phyloP scores from a whole-genome alignment of 2,888 invertebrate species.

The Chymomyza fuscimana region DNA sequence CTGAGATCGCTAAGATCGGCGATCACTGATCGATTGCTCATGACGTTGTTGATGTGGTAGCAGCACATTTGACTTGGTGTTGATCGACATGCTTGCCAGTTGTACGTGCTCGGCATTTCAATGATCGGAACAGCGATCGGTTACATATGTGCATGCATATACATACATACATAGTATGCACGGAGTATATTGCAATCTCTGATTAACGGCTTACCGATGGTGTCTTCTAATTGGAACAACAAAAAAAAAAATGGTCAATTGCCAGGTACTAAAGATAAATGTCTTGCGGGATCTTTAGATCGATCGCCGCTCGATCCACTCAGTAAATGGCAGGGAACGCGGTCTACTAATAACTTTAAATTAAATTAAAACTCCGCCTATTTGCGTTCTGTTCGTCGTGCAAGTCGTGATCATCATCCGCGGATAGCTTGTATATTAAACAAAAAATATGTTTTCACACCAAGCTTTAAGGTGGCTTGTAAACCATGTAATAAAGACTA shows the following conservation, averaged over 20 bases:
- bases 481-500: conserved; percentile 1
- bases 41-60: conserved; percentile 9
- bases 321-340: conserved; percentile 43
- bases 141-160: conserved; percentile 54
- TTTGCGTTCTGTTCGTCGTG: conserved; percentile 52
- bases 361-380: conserved; percentile 73
- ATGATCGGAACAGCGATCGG: conserved; percentile 47
- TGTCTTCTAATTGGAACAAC: conserved; percentile 28
- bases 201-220: conserved; percentile 19
- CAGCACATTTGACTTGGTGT: conserved; percentile 46
- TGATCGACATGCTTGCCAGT: conserved; percentile 68
- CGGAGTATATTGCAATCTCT: conserved; percentile 11
- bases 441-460: conserved; percentile 69
- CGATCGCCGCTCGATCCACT: conserved; percentile 15
- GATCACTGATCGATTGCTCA: conserved; percentile 16
- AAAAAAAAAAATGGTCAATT: conserved; percentile 50
- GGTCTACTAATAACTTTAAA: conserved; percentile 69
- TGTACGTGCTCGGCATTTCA: conserved; percentile 69
- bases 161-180: neutral
- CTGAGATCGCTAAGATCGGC: neutral
- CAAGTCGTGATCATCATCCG: conserved; percentile 42
- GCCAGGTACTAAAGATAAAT: conserved; percentile 53
- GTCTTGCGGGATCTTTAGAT: conserved; percentile 39
- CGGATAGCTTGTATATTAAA: neutral
- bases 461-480: conserved; percentile 21